phyloP scores from a whole-genome alignment of 2,113 vertebrate species.

The Siniperca chuatsi region DNA sequence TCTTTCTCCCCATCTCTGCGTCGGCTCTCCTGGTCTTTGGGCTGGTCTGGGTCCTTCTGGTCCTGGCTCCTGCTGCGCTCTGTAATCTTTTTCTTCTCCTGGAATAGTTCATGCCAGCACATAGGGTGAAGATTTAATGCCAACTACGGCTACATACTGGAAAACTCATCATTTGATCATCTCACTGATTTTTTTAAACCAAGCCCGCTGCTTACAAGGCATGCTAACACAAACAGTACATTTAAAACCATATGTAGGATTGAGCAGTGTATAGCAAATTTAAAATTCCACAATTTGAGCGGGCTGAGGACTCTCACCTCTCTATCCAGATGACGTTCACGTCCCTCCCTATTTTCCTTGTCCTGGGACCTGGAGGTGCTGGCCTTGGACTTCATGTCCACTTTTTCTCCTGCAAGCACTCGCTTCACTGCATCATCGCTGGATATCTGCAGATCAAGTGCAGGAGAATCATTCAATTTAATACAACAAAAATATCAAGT shows the following conservation, averaged over 20 bases:
- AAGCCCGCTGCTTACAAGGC: not conserved
- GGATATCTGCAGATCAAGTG: conserved; percentile 83
- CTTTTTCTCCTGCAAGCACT: conserved; percentile 90
- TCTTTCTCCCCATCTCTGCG: conserved; percentile 83
- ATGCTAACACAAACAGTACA: not conserved
- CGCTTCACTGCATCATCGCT: conserved; percentile 94
- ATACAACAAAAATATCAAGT: not conserved
- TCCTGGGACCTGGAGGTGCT: conserved; percentile 85
- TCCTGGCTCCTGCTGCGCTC: conserved; percentile 86
- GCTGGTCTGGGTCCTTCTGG: conserved; percentile 82
- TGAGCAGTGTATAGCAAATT: not conserved
- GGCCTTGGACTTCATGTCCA: conserved; percentile 84
- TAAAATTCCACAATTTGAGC: not conserved
- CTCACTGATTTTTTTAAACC: not conserved
- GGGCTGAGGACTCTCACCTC: conserved; percentile 78
- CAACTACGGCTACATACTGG: not conserved
- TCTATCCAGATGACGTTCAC: conserved; percentile 73
- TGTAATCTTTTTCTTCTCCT: conserved; percentile 87
- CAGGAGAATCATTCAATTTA: not conserved
- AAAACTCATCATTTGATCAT: not conserved
- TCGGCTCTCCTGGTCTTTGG: conserved; percentile 84
- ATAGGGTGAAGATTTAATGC: not conserved
- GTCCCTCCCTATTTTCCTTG: conserved; percentile 84
- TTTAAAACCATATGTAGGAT: not conserved
- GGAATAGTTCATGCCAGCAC: conserved; percentile 27